These are phyloP conservation scores for Furcula furcula DNA, from an alignment of 2,888 invertebrate genomes.

Conservation along the genomic window DNA sequence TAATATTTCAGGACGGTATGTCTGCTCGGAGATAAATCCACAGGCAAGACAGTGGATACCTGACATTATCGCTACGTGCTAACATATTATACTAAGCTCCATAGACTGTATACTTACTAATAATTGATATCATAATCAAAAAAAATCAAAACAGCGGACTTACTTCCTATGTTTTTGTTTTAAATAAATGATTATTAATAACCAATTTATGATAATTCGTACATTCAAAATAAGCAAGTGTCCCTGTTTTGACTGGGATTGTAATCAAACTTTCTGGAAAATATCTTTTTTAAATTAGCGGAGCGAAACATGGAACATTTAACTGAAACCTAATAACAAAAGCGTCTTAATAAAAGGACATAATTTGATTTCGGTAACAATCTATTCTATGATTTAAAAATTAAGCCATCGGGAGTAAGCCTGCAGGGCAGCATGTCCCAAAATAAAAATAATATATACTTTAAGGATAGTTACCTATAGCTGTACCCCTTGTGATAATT, in stretches of 20 bases:
- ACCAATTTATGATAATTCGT: too few species aligned
- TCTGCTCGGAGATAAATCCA: slow-evolving; percentile 58
- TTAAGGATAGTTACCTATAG: slow-evolving; percentile 15
- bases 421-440: not conserved
- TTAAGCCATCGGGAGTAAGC: too few species aligned
- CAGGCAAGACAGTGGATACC: slow-evolving; percentile 40
- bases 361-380: too few species aligned
- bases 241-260: too few species aligned
- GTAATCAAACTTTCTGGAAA: too few species aligned
- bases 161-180: not conserved
- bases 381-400: too few species aligned
- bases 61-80: slow-evolving; percentile 16
- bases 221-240: too few species aligned
- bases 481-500: slow-evolving; percentile 60
- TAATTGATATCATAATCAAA: slow-evolving; percentile 20
- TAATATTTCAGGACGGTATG: slow-evolving; percentile 72
- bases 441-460: slow-evolving; percentile 4
- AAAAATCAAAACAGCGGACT: not conserved
- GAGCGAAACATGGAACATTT: too few species aligned
- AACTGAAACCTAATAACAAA: too few species aligned
- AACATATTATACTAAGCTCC: slow-evolving; percentile 20
- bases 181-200: not conserved
- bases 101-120: slow-evolving; percentile 28
- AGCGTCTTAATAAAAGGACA: too few species aligned
- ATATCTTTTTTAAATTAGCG: too few species aligned